Conservation (phyloP, 2,888 invertebrate species). For the Amphiduros pacificus region DNA sequence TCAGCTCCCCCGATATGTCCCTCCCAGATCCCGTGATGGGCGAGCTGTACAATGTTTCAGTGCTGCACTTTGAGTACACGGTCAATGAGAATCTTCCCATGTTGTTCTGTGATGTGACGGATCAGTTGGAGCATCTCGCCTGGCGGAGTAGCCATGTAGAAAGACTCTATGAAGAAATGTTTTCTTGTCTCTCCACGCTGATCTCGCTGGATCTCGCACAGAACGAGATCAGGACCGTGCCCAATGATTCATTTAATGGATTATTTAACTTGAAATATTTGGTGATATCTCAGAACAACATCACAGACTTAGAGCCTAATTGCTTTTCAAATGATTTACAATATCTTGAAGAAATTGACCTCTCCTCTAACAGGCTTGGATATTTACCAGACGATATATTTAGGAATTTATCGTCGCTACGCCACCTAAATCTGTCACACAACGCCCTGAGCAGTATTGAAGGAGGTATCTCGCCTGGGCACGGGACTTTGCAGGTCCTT, state of each 20-base stretch:
- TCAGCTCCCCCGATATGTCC: no score
- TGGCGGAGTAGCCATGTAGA: not conserved
- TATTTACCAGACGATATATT: not conserved
- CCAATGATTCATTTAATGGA: not conserved
- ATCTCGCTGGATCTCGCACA: constrained; percentile 3
- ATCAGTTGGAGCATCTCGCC: not conserved
- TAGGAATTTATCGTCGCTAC: not conserved
- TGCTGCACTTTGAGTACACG: no score
- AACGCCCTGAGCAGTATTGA: not conserved
- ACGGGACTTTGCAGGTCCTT: not conserved
- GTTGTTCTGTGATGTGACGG: not conserved
- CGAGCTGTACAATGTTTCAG: no score
- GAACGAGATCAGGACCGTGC: not conserved
- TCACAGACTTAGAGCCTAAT: no score
- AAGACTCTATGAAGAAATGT: not conserved
- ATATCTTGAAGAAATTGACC: not conserved
- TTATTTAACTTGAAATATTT: no score
- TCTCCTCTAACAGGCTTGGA: not conserved
- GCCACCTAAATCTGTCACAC: constrained; percentile 5
- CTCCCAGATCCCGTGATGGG: no score
- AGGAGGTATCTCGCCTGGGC: not conserved
- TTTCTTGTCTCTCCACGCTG: no score
- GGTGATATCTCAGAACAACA: no score
- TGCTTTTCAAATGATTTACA: no score
- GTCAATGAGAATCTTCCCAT: no score